Evolutionary conservation across 2,113 vertebrate species (phyloP).

Genomic region (Cariama cristata): DNA sequence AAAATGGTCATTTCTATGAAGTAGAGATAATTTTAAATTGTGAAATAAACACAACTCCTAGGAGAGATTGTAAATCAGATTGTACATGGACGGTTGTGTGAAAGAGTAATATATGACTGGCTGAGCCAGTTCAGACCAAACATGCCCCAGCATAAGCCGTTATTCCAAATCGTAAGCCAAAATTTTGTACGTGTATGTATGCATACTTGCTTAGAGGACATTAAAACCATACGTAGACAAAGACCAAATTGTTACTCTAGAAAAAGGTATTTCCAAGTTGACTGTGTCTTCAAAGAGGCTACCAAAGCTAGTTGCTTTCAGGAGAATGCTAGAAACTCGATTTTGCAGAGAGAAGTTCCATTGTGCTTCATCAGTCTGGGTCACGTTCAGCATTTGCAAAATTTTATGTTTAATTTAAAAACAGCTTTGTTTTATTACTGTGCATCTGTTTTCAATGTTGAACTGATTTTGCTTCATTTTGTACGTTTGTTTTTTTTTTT

Average conservation of each 20-base stretch:
- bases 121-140: neutral
- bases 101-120: neutral
- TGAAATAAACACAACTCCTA: neutral
- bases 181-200: neutral
- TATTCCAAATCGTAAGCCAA: neutral
- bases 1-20: neutral
- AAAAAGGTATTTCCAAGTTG: neutral
- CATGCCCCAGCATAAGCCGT: neutral
- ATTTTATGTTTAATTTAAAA: slow-evolving; percentile 23
- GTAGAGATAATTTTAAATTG: neutral
- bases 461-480: slow-evolving; percentile 86
- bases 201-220: neutral
- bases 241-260: neutral
- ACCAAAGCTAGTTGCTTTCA: neutral
- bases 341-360: neutral
- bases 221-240: neutral
- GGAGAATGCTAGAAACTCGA: neutral
- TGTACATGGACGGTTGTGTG: neutral
- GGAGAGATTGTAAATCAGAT: neutral
- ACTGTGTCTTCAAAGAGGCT: neutral
- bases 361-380: slow-evolving; percentile 18
- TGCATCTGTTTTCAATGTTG: slow-evolving; percentile 76
- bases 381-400: neutral
- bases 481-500: slow-evolving; percentile 79
- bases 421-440: slow-evolving; percentile 47